phyloP scores from a whole-genome alignment of 2,113 vertebrate genomes.

The Sceloporus tristichus region DNA sequence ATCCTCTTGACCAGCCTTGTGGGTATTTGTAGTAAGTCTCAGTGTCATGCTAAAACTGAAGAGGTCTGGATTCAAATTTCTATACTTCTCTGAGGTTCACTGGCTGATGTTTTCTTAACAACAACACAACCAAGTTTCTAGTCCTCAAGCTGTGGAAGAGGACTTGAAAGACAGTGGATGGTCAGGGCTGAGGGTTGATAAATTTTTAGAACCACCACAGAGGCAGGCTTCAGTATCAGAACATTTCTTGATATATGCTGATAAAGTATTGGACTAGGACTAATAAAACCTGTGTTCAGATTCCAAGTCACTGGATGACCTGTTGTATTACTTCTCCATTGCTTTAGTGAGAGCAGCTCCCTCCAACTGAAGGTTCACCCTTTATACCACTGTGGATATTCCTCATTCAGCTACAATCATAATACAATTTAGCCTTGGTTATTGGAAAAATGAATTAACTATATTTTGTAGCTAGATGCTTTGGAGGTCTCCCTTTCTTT shows the following conservation, averaged over 20 bases:
- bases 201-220: neutral
- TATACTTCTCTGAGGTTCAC: too few species aligned
- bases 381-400: too few species aligned
- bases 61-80: neutral
- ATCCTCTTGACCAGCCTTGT: neutral
- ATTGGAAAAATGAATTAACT: too few species aligned
- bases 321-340: too few species aligned
- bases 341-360: too few species aligned
- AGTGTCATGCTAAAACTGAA: neutral
- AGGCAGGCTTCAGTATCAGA: neutral
- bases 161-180: neutral
- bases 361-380: too few species aligned
- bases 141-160: neutral
- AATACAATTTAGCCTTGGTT: too few species aligned
- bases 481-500: too few species aligned
- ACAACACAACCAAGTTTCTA: too few species aligned
- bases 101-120: too few species aligned
- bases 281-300: neutral
- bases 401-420: too few species aligned
- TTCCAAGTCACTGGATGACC: neutral
- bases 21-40: neutral
- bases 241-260: neutral
- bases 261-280: neutral
- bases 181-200: neutral
- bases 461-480: too few species aligned